Percentiles rank a stretch among this genome's conserved stretches.
Conservation (phyloP, 2,797 vertebrate species). For the Sarcoramphus papa region DNA sequence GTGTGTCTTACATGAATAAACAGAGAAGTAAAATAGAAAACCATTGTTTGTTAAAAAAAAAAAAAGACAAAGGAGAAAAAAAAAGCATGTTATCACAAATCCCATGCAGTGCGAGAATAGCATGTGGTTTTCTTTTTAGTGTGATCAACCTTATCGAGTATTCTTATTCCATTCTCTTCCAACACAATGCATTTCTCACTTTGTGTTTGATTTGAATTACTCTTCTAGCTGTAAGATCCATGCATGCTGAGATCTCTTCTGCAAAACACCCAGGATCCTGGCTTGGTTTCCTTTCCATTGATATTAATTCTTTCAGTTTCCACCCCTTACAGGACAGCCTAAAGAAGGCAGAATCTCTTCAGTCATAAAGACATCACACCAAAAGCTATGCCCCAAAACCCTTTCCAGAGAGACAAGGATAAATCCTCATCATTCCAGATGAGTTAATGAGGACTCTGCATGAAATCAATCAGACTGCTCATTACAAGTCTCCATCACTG, state of each 20-base stretch:
- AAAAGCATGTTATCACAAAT: not conserved
- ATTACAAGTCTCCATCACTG: not conserved
- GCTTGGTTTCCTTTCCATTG: not conserved
- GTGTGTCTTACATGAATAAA: not conserved
- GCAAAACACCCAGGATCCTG: not conserved
- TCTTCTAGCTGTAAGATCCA: not conserved
- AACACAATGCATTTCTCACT: not conserved
- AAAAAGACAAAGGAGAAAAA: fast-evolving
- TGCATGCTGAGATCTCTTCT: not conserved
- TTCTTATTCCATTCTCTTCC: not conserved
- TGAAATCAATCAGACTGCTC: not conserved
- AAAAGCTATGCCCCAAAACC: not conserved
- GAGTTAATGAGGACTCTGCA: not conserved
- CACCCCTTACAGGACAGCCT: not conserved
- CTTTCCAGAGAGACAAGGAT: not conserved
- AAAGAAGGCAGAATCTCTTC: not conserved
- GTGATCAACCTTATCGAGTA: not conserved
- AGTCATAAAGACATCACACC: not conserved
- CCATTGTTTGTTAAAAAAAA: not conserved
- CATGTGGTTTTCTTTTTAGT: not conserved
- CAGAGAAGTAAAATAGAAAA: not conserved
- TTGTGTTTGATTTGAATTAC: not conserved
- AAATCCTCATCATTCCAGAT: not conserved
- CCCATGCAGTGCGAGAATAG: not conserved
- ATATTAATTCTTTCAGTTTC: not conserved